Evolutionary conservation across 1,140 invertebrate genomes (phyloP), one percentile per base, ranked within the genome.

Genomic region (Andrena cerasifolii): DNA sequence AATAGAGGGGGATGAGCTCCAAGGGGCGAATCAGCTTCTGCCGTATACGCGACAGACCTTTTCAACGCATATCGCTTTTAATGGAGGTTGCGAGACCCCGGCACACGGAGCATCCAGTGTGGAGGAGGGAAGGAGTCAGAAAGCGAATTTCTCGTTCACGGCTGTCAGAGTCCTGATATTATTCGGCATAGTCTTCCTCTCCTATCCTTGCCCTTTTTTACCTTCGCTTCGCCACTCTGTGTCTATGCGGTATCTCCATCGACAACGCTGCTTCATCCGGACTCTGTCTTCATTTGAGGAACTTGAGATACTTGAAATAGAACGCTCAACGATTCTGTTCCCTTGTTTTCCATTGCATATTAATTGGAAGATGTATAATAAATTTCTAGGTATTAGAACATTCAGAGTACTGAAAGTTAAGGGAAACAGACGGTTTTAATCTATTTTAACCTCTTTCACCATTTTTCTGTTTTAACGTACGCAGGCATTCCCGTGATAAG

Each of bases 21-120:
- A 49, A 75, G 76, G 72, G 79, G 54, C 61, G 59, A 83, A 86
- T 82, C 75, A 73, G 66, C 59, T 73, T 63, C 62, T 66, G 79
- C 71, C 70, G 49, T 74, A 73, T 78, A 68, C 68, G 56, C 77
- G 56, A 70, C 77, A 61, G 62, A 71, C 58, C 78, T 87, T 84
- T 82, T 84, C 86, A 85, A 84, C 74, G 82, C 58, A 49, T 65
- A 76, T 71, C 73, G 53, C 82, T 67, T n/a, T 82, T 86, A 86
- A 86, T 87, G 82, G 76, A 79, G 78, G 73, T 84, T 63, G 78
- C 78, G 28, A 67, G 63, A 65, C 56, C 58, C 18, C 31, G 43
- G 43, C 45, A 28, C 66, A 62, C 65, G 58, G 49, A 83, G 51
- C 54, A 63, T 71, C 26, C 74, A 79, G 53, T 56, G 63, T 40